phyloP scores from a whole-genome alignment of 2,888 invertebrate species.

The Tetheella fluctuosa region DNA sequence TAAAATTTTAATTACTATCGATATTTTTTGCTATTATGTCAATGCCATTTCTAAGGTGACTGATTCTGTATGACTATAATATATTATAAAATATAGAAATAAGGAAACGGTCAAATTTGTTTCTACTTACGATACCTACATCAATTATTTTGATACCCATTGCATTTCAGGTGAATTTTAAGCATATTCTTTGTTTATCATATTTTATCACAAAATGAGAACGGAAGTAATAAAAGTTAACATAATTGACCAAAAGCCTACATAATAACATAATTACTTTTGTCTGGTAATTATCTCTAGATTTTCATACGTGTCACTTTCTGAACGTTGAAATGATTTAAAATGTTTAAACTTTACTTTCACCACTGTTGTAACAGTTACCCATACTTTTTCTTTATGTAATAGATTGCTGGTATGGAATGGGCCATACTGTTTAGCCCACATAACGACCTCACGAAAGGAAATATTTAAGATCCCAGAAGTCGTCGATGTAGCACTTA shows the following conservation, averaged over 20 bases:
- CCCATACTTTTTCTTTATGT: background rate
- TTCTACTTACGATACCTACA: no score
- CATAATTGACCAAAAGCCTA: background rate
- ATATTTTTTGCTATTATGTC: no score
- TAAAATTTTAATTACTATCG: no score
- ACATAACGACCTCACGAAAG: background rate
- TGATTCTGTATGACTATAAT: no score
- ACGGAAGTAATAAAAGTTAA: conserved; percentile 4
- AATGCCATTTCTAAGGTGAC: no score
- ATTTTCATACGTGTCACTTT: background rate
- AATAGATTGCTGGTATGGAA: background rate
- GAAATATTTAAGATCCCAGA: background rate
- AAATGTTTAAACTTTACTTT: background rate
- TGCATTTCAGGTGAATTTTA: no score
- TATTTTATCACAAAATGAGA: background rate
- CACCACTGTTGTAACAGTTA: background rate
- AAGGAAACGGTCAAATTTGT: no score
- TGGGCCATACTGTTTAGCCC: background rate
- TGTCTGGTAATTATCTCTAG: background rate
- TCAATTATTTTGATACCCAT: background rate
- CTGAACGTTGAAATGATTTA: background rate
- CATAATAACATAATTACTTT: background rate
- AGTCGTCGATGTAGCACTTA: conserved; percentile 4
- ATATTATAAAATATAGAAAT: no score
- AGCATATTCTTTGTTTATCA: no score